Base-by-base conservation (phyloP, 2,888 invertebrate species). In the Diadegma fenestrale region DNA sequence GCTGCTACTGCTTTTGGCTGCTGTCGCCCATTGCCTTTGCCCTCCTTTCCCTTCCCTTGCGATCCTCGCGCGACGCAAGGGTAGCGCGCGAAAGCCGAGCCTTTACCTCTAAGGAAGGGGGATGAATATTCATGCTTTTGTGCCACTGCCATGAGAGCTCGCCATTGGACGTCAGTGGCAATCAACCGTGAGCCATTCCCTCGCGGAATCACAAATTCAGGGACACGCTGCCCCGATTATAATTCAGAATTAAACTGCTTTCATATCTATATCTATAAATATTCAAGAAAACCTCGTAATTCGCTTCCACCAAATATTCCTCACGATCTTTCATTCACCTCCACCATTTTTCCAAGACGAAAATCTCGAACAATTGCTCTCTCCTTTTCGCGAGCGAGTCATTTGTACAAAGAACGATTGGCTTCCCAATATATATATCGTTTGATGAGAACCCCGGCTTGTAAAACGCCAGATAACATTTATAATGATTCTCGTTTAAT, bases 81-180 rank as follows among this genome's bases (percentile, higher is more conserved):
- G 82, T 88, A 87, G 82, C 83, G 85, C 83, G 83, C 88, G 82
- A 86, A 88, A 88, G 88, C 88, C 86, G 87, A 89, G 88, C 89
- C 90, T 91, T 91, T 73, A 80, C 82, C 84, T 91, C 91, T 91
- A 91, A 92, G 91, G 90, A 91, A 91, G 91, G 88, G 89, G 89
- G 89, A 93, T 93, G 93, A 93, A 93, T 93, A 93, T 93, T 93
- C 93, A 93, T 93, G 92, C 90, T 84, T 88, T 86, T 88, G 89
- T 90, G 89, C 89, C 91, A 89, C 90, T 90, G 91, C 91, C 91
- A 90, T 89, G 86, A 86, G 89, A 86, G 89, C 90, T 91, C 89
- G 89, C 90, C 90, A 93, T 92, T 91, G 91, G 92, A 91, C 92
- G 91, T 93, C 93, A 92, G 92, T 92, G 93, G 92, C 92, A 91